A percentile compares a stretch with the other conserved stretches of the same genome.
Conservation (phyloP, 2,113 vertebrate genomes). For the Planiliza haematocheilus region DNA sequence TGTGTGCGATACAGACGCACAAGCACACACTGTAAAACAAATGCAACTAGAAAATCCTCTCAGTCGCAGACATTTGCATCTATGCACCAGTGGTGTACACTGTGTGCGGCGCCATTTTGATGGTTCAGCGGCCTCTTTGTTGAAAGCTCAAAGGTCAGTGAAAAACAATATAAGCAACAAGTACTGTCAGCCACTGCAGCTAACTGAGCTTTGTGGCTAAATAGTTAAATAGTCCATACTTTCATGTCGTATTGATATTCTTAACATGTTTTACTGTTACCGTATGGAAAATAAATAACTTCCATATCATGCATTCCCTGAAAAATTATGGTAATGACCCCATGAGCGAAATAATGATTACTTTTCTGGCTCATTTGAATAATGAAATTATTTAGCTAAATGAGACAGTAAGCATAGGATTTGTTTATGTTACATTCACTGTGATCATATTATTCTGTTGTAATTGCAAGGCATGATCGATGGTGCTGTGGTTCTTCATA, state of each 20-base stretch:
- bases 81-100: conserved; percentile 5
- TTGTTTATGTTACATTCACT: conserved; percentile 60
- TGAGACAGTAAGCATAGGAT: conserved; percentile 55
- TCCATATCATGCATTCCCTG: conserved; percentile 38
- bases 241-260: conserved; percentile 27
- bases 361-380: conserved; percentile 70
- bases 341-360: conserved; percentile 61
- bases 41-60: conserved; percentile 19
- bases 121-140: conserved; percentile 15
- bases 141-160: conserved; percentile 11
- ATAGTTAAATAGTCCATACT: not conserved
- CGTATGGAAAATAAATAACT: conserved; percentile 64
- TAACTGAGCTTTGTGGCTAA: conserved; percentile 15
- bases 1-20: not conserved
- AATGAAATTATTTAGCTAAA: conserved; percentile 64
- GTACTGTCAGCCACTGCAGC: conserved; percentile 35
- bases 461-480: conserved; percentile 62
- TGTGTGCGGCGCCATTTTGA: conserved; percentile 43
- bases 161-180: conserved; percentile 54
- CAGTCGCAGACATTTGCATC: conserved; percentile 8
- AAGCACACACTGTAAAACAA: conserved; percentile 9
- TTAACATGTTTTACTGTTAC: conserved; percentile 37
- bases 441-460: conserved; percentile 52
- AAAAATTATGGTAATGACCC: conserved; percentile 64
- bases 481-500: conserved; percentile 54